Evolutionary conservation across 2,797 vertebrate genomes (phyloP).

Genomic region (Gymnocypris eckloni): DNA sequence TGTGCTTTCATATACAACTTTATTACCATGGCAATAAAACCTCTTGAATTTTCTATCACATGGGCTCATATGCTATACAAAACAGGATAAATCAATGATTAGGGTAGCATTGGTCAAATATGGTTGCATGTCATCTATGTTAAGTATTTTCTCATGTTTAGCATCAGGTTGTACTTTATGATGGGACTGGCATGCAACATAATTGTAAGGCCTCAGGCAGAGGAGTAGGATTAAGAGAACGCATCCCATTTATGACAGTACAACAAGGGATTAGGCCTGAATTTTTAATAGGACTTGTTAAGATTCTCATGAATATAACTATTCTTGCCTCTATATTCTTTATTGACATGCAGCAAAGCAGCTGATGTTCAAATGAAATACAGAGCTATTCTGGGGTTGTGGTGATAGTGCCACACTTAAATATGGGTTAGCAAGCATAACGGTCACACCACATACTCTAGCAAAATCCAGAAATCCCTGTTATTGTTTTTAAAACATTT

Average conservation of each 20-base stretch:
- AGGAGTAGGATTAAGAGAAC: not conserved
- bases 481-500: not conserved
- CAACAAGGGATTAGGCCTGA: not conserved
- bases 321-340: constrained; percentile 24
- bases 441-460: not conserved
- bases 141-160: constrained; percentile 1
- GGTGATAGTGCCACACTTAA: not conserved
- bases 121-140: not conserved
- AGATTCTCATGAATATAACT: constrained; percentile 1
- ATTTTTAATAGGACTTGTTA: not conserved
- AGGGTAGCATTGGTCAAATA: not conserved
- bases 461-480: not conserved
- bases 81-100: not conserved
- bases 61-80: not conserved
- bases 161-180: not conserved
- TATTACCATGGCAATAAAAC: constrained; percentile 14
- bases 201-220: constrained; percentile 5
- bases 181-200: not conserved
- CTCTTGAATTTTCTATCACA: not conserved
- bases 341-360: constrained; percentile 41
- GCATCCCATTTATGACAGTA: constrained; percentile 1
- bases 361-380: constrained; percentile 24
- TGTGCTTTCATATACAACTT: constrained; percentile 41
- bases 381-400: constrained; percentile 3
- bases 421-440: constrained; percentile 9